These are phyloP conservation scores for Anarsia innoxiella DNA, from an alignment of 2,888 invertebrate species.

Conservation along the genomic window DNA sequence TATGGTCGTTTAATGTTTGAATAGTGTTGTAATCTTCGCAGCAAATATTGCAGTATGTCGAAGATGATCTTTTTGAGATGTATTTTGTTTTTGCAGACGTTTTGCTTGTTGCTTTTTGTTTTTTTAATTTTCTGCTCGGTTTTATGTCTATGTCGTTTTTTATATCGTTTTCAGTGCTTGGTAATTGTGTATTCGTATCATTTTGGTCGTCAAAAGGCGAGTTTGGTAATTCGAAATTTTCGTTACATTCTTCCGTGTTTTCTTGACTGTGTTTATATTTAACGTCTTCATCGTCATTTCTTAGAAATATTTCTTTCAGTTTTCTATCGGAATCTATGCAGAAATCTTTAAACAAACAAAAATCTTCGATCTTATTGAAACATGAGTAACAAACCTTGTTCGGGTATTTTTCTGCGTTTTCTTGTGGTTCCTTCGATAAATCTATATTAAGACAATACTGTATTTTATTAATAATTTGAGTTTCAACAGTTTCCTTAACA, in stretches of 20 bases:
- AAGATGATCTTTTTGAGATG: conserved; percentile 29
- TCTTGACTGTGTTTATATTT: conserved; percentile 22
- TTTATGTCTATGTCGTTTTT: conserved; percentile 6
- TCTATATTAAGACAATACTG: conserved; percentile 44
- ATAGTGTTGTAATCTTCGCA: conserved; percentile 33
- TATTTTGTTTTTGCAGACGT: too few species aligned
- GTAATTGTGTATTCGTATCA: too few species aligned
- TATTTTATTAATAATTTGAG: conserved; percentile 35
- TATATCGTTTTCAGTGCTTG: too few species aligned
- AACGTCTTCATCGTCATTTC: conserved; percentile 17
- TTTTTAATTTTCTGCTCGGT: conserved; percentile 9
- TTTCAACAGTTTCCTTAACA: too few species aligned
- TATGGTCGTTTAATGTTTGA: conserved; percentile 36
- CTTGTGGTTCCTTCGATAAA: conserved; percentile 26
- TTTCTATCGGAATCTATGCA: conserved; percentile 41
- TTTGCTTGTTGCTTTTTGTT: too few species aligned
- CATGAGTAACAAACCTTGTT: conserved; percentile 47
- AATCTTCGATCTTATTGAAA: conserved; percentile 36
- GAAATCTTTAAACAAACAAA: conserved; percentile 45
- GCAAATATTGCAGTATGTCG: conserved; percentile 50
- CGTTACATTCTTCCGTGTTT: conserved; percentile 12
- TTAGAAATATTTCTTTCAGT: conserved; percentile 30
- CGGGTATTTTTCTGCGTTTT: conserved; percentile 25
- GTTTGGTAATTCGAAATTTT: too few species aligned
- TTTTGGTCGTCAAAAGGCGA: too few species aligned